These are phyloP conservation scores for Thecocarcelia acutangulata DNA, from an alignment of 2,888 invertebrate genomes.

Conservation along the genomic window DNA sequence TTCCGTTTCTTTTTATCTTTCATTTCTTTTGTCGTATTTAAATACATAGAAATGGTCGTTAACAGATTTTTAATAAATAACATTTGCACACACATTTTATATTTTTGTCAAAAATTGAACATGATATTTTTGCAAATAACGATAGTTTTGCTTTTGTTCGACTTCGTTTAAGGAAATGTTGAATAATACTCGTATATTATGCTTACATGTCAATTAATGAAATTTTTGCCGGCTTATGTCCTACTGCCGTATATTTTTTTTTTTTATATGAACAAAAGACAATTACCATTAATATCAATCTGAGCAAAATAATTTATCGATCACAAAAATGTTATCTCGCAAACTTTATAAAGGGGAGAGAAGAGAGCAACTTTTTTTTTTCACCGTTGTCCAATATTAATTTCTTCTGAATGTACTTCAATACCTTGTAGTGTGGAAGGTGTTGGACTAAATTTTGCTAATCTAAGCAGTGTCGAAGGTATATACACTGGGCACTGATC, in stretches of 20 bases:
- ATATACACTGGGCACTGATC: too few relatives aligned
- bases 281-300: not conserved
- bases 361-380: too few relatives aligned
- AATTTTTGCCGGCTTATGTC: constrained; percentile 31
- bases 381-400: too few relatives aligned
- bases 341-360: too few relatives aligned
- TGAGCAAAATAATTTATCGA: not conserved
- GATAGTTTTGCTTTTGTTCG: constrained; percentile 11
- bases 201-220: constrained; percentile 61
- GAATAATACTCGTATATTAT: constrained; percentile 45
- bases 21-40: constrained; percentile 21
- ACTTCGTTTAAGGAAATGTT: constrained; percentile 55
- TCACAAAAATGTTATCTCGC: too few relatives aligned
- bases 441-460: too few relatives aligned
- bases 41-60: constrained; percentile 51
- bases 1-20: constrained; percentile 16
- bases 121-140: not conserved
- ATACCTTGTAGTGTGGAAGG: too few relatives aligned
- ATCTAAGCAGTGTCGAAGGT: too few relatives aligned
- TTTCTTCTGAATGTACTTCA: too few relatives aligned
- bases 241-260: not conserved
- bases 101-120: constrained; percentile 40
- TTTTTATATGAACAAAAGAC: constrained; percentile 17
- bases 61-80: constrained; percentile 60
- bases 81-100: constrained; percentile 29